These are phyloP conservation scores for Phengaris arion DNA, from an alignment of 2,888 invertebrate species.

Conservation along the genomic window DNA sequence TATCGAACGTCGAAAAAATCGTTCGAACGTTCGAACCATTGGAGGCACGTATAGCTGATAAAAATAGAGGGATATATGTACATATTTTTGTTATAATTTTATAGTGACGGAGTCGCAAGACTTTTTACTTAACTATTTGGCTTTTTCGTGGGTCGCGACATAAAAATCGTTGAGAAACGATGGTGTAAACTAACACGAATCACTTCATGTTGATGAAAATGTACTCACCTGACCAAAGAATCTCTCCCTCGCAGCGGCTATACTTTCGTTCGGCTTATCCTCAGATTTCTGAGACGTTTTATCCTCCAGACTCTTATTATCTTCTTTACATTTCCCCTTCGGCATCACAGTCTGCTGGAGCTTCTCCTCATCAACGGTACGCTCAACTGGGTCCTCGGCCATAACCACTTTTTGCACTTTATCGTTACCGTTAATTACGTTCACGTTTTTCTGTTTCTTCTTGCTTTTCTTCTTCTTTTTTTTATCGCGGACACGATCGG, in stretches of 20 bases:
- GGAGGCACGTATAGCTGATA: too few species aligned
- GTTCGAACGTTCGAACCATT: too few species aligned
- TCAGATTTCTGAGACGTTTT: constrained; percentile 49
- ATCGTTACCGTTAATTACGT: constrained; percentile 59
- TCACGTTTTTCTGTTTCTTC: constrained; percentile 44
- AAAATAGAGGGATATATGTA: too few species aligned
- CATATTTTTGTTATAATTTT: too few species aligned
- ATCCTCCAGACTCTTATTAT: constrained; percentile 40
- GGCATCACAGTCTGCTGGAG: constrained; percentile 49
- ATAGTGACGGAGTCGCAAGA: too few species aligned
- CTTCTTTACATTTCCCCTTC: constrained; percentile 43
- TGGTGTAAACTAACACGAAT: too few species aligned
- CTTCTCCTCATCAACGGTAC: constrained; percentile 55
- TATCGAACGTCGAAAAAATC: too few species aligned
- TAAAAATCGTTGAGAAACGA: too few species aligned
- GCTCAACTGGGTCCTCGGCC: constrained; percentile 64
- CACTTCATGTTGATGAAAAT: constrained; percentile 3
- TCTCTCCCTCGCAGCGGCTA: constrained; percentile 69
- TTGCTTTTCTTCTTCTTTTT: constrained; percentile 62
- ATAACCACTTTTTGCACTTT: constrained; percentile 57
- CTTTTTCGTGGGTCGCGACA: too few species aligned
- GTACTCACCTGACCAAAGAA: constrained; percentile 69
- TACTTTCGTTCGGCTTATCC: constrained; percentile 59
- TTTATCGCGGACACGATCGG: constrained; percentile 66
- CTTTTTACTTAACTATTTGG: too few species aligned